Conservation (phyloP, 2,888 invertebrate genomes). For the Cryptus viduatorius region DNA sequence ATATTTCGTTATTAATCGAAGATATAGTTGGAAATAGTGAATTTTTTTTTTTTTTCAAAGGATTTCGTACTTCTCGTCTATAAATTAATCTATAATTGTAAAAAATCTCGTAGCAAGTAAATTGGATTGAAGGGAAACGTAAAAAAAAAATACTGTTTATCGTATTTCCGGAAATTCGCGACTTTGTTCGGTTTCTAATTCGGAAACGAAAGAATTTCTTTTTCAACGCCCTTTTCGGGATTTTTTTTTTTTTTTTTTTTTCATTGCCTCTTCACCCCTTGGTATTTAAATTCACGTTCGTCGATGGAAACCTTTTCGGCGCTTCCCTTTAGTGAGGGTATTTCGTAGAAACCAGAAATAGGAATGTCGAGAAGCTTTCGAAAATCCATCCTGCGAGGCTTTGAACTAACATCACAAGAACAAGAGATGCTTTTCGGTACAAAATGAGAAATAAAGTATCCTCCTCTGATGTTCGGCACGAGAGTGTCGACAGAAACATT, state of each 20-base stretch:
- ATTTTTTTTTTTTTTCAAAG: too few species aligned
- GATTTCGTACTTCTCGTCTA: too few species aligned
- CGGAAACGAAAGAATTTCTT: neutral
- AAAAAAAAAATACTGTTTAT: neutral
- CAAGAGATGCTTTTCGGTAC: neutral
- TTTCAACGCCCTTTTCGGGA: neutral
- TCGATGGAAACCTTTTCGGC: neutral
- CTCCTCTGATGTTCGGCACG: constrained; percentile 25
- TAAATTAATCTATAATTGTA: too few species aligned
- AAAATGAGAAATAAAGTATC: constrained; percentile 54
- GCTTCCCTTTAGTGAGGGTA: neutral
- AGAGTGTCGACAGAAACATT: constrained; percentile 56
- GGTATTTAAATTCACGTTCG: constrained; percentile 18
- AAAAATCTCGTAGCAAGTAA: too few species aligned
- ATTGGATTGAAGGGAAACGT: too few species aligned
- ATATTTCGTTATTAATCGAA: too few species aligned
- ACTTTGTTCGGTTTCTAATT: neutral
- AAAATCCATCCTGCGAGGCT: constrained; percentile 42
- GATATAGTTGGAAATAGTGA: too few species aligned
- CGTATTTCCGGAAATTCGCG: neutral
- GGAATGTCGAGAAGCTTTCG: constrained; percentile 34
- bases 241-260: neutral
- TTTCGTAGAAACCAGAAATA: constrained; percentile 39
- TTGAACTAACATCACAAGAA: constrained; percentile 5
- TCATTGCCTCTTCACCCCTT: neutral